Evolutionary conservation across 2,888 invertebrate genomes (phyloP).

Genomic region (Hyalella azteca): DNA sequence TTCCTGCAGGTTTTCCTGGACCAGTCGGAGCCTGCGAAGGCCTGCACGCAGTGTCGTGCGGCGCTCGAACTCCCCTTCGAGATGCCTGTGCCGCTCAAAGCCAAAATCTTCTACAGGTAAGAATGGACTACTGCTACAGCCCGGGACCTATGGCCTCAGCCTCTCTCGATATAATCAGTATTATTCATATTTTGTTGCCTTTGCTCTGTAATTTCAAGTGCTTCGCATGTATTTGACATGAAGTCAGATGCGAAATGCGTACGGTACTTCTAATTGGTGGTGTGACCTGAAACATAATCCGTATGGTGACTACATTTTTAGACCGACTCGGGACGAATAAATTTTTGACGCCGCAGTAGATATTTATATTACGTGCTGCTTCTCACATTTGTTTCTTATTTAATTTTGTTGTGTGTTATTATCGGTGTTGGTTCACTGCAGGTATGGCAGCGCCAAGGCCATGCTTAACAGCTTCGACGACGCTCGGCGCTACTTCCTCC

Average conservation of each 20-base stretch:
- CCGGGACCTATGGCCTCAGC: no score
- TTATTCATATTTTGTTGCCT: not conserved
- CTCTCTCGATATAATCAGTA: no score
- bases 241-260: not conserved
- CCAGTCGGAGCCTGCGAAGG: constrained; percentile 44
- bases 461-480: constrained; percentile 42
- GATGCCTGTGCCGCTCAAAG: constrained; percentile 39
- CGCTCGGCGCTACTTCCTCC: constrained; percentile 40
- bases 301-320: not conserved
- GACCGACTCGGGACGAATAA: no score
- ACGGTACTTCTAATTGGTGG: not conserved
- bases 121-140: not conserved
- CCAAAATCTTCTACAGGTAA: constrained; percentile 52
- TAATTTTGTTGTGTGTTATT: not conserved
- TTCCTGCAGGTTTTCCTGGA: constrained; percentile 45
- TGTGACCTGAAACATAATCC: not conserved
- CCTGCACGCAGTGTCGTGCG: constrained; percentile 51
- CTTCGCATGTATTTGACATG: not conserved
- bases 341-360: not conserved
- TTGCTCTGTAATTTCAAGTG: not conserved
- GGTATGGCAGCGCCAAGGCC: constrained; percentile 51
- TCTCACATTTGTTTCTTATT: not conserved
- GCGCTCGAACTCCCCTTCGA: constrained; percentile 39
- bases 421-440: not conserved
- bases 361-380: not conserved